phyloP scores from a whole-genome alignment of 2,888 invertebrate genomes.

The Drosophila flavopinicola region DNA sequence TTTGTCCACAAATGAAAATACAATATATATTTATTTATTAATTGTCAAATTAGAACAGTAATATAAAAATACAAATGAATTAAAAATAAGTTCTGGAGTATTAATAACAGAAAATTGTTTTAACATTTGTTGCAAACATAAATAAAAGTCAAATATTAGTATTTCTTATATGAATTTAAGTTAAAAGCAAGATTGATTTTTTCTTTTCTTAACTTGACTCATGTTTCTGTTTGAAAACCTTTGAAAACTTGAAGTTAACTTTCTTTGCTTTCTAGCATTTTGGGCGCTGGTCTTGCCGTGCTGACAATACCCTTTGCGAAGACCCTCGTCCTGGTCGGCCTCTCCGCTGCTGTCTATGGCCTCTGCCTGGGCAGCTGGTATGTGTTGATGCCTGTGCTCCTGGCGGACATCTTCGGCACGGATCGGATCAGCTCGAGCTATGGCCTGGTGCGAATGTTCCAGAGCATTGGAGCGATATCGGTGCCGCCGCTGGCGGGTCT shows the following conservation, averaged over 20 bases:
- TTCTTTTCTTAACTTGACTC: too few species aligned
- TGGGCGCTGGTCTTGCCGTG: conserved; percentile 89
- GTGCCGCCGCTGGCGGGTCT: conserved; percentile 90
- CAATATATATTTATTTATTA: too few species aligned
- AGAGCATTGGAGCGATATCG: conserved; percentile 90
- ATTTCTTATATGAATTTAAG: too few species aligned
- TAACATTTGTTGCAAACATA: too few species aligned
- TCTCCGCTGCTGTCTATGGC: conserved; percentile 89
- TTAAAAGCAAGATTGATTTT: too few species aligned
- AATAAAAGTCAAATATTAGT: too few species aligned
- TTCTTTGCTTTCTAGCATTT: conserved; percentile 85
- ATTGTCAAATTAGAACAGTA: too few species aligned
- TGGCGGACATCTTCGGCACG: conserved; percentile 90
- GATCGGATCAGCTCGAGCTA: conserved; percentile 91
- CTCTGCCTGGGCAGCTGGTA: conserved; percentile 91
- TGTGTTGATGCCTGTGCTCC: conserved; percentile 89
- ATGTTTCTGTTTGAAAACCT: too few species aligned
- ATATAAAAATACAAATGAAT: too few species aligned
- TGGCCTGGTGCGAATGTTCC: conserved; percentile 90
- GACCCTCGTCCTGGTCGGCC: conserved; percentile 88
- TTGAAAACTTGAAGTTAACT: not conserved
- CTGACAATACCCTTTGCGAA: conserved; percentile 88
- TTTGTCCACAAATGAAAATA: too few species aligned
- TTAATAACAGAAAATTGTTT: too few species aligned
- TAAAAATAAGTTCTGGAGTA: too few species aligned